Conservation (phyloP, 2,113 vertebrate genomes). For the Hypanus sabinus region DNA sequence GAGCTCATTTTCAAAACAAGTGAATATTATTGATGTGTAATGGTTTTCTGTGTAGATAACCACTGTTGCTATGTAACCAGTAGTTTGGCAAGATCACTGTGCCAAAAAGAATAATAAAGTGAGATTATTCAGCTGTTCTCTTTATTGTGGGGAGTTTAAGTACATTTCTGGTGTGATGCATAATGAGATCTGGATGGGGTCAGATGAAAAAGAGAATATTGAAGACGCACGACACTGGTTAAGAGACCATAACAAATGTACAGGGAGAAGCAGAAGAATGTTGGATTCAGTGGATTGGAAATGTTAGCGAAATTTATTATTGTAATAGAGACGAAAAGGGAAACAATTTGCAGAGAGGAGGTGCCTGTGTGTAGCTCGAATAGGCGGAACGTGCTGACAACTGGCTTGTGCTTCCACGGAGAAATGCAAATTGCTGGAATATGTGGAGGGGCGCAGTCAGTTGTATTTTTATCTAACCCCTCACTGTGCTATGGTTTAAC, state of each 20-base stretch:
- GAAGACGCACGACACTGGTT: not conserved
- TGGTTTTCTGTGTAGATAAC: constrained; percentile 23
- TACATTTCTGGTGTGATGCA: not conserved
- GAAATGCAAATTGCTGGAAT: too few relatives aligned
- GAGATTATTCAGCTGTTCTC: constrained; percentile 18
- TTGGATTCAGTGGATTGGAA: not conserved
- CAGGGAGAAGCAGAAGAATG: not conserved
- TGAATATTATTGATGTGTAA: constrained; percentile 32
- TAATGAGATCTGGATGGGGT: not conserved
- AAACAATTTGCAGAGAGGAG: not conserved
- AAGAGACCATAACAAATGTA: not conserved
- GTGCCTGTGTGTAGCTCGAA: not conserved
- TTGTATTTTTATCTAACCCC: too few relatives aligned
- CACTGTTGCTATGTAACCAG: constrained; percentile 5
- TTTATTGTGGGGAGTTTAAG: not conserved
- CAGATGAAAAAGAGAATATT: not conserved
- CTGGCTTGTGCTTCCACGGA: too few relatives aligned
- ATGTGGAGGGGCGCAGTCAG: too few relatives aligned
- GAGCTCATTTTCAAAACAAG: constrained; percentile 7
- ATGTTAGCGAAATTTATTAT: not conserved
- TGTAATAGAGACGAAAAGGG: not conserved
- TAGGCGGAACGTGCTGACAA: too few relatives aligned
- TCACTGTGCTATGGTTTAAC: too few relatives aligned
- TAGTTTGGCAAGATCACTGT: not conserved
- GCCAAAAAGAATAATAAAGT: constrained; percentile 18